Conservation (phyloP, 2,888 invertebrate genomes). For the Actias luna region DNA sequence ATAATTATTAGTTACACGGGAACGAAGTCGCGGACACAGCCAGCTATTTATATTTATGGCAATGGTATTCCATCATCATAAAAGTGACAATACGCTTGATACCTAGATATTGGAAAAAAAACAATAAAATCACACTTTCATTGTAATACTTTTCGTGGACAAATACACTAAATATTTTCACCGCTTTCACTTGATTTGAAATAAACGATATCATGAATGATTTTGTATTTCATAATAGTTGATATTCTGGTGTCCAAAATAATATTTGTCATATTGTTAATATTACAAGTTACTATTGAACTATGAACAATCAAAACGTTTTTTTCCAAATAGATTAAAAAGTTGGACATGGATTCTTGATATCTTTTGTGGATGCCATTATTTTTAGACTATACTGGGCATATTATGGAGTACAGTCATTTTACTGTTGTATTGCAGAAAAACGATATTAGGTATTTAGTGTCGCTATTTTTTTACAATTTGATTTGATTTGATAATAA, state of each 20-base stretch:
- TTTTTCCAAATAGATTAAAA: not conserved
- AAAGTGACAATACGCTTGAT: not conserved
- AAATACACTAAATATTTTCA: not conserved
- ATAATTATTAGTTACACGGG: no score
- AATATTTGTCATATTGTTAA: not conserved
- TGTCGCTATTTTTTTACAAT: no score
- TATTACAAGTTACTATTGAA: not conserved
- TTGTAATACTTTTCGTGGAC: not conserved
- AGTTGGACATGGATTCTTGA: not conserved
- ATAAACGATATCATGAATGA: not conserved
- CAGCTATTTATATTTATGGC: no score
- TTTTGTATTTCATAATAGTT: not conserved
- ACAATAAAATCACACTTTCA: not conserved
- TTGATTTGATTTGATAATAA: no score
- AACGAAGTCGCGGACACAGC: no score
- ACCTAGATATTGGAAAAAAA: not conserved
- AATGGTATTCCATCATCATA: not conserved
- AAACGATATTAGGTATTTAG: not conserved
- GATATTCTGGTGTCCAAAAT: not conserved
- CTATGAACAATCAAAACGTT: not conserved
- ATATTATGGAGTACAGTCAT: not conserved
- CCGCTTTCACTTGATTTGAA: not conserved
- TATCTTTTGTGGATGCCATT: not conserved
- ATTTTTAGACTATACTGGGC: no score
- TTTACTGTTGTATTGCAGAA: not conserved